Percentiles rank a stretch among this genome's conserved stretches.
These are phyloP conservation scores for Agrotis segetum DNA, from an alignment of 2,888 invertebrate species.

Conservation along the genomic window DNA sequence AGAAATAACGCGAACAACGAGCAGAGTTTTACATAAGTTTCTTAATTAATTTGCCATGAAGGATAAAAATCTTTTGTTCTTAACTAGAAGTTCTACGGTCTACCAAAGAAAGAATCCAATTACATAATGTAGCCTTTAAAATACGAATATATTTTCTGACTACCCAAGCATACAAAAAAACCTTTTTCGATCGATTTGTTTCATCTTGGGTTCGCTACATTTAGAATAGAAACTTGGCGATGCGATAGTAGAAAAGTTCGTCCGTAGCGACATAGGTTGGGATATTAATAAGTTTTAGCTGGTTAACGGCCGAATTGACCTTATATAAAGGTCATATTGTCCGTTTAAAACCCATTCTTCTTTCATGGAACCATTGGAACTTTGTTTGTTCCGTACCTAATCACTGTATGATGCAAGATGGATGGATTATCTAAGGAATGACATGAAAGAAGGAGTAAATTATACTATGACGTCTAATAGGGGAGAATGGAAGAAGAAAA, in stretches of 20 bases:
- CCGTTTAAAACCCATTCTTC: conserved; percentile 14
- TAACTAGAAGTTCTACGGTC: neutral
- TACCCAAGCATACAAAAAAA: conserved; percentile 17
- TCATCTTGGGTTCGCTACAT: conserved; percentile 13
- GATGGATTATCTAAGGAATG: too few relatives aligned
- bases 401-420: too few relatives aligned
- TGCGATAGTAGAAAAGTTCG: conserved; percentile 1
- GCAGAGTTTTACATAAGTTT: neutral
- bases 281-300: conserved; percentile 27
- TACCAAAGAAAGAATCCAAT: conserved; percentile 19
- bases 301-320: neutral
- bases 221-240: conserved; percentile 24
- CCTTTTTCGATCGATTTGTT: conserved; percentile 42
- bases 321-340: conserved; percentile 31
- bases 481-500: too few relatives aligned
- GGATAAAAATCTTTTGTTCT: neutral
- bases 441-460: too few relatives aligned
- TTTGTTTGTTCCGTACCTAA: neutral
- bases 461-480: too few relatives aligned
- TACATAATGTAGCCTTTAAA: conserved; percentile 10
- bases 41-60: neutral
- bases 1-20: neutral
- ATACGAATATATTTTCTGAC: conserved; percentile 16
- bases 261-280: neutral
- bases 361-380: neutral